phyloP scores from a whole-genome alignment of 2,797 vertebrate genomes.

The Hemibagrus guttatus region DNA sequence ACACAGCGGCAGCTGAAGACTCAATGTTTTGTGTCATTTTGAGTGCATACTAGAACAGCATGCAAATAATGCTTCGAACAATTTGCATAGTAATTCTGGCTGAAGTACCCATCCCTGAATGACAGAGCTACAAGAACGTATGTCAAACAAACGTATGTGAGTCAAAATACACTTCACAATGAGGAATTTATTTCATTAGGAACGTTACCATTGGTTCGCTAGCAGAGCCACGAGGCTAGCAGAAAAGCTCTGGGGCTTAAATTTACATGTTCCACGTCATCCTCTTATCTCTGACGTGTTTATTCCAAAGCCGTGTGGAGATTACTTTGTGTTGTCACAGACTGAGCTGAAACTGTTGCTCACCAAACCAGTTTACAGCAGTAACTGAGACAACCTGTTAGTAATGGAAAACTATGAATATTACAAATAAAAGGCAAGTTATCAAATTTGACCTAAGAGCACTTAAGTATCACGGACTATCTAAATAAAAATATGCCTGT shows the following conservation, averaged over 20 bases:
- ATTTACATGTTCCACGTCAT: conserved; percentile 9
- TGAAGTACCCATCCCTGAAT: neutral
- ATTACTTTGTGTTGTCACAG: conserved; percentile 3
- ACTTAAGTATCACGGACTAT: too few relatives aligned
- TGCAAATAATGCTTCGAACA: neutral
- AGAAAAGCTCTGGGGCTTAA: neutral
- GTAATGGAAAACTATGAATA: neutral
- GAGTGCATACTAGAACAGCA: neutral
- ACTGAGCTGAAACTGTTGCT: neutral
- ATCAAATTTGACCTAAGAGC: neutral
- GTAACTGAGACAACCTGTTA: neutral
- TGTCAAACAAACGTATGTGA: neutral
- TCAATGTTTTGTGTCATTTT: neutral
- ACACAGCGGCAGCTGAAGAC: neutral
- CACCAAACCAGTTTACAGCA: conserved; percentile 8
- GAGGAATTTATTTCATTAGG: neutral
- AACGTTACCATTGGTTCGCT: neutral
- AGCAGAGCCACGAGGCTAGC: neutral
- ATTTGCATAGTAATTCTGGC: neutral
- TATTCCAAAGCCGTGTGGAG: neutral
- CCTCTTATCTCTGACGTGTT: conserved; percentile 10
- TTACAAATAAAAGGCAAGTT: neutral
- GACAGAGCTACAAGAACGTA: neutral
- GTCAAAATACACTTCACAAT: neutral
- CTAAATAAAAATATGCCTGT: neutral